Conservation (phyloP, 2,113 vertebrate genomes). For the Tachysurus vachellii region DNA sequence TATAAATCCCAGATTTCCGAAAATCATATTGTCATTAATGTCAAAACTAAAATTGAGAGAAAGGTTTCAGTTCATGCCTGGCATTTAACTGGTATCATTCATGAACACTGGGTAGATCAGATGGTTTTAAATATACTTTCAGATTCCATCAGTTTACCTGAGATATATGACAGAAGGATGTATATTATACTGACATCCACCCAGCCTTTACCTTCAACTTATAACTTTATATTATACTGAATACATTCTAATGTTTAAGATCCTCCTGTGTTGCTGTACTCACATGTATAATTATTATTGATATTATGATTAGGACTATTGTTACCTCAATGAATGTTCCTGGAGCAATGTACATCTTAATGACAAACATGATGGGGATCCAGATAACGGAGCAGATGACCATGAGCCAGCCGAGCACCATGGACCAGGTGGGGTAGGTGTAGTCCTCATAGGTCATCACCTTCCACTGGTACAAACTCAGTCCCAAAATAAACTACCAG, state of each 20-base stretch:
- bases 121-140: background rate
- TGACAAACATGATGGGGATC: conserved; percentile 97
- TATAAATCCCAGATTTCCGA: background rate
- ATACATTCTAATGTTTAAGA: too few species aligned
- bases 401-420: conserved; percentile 97
- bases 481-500: conserved; percentile 88
- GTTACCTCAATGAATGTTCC: conserved; percentile 89
- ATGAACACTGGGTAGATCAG: background rate
- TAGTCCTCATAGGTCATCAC: conserved; percentile 95
- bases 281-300: background rate
- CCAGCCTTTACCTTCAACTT: background rate
- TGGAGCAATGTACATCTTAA: conserved; percentile 96
- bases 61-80: background rate
- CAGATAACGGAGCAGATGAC: conserved; percentile 95
- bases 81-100: background rate
- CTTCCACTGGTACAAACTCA: conserved; percentile 98
- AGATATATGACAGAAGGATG: background rate
- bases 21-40: background rate
- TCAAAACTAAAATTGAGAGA: background rate
- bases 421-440: conserved; percentile 95
- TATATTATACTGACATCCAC: too few species aligned
- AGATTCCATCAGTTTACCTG: background rate
- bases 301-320: background rate
- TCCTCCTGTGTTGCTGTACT: too few species aligned
- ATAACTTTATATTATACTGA: too few species aligned